A percentile compares a stretch with the other conserved stretches of the same genome.
Conservation (phyloP, 2,888 invertebrate species). For the Dermolepida albohirtum region DNA sequence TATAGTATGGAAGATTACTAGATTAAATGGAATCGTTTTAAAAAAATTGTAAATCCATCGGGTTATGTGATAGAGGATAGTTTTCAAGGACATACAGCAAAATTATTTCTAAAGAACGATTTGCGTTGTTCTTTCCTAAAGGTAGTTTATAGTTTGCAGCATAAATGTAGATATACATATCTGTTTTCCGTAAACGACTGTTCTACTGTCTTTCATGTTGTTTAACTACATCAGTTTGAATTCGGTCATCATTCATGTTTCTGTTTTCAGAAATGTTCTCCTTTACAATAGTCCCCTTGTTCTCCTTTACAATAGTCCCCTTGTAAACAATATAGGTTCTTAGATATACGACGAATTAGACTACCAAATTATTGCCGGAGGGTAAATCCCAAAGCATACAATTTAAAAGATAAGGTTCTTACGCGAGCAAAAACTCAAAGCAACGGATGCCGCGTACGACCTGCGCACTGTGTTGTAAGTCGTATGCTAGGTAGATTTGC, state of each 20-base stretch:
- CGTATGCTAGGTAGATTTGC: no score
- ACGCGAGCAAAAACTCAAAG: slow-evolving; percentile 10
- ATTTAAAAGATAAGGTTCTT: slow-evolving; percentile 20
- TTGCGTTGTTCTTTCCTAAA: neutral
- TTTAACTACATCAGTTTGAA: slow-evolving; percentile 15
- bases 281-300: no score
- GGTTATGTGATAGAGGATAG: no score
- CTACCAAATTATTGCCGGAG: slow-evolving; percentile 54
- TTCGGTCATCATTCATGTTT: slow-evolving; percentile 30
- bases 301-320: slow-evolving; percentile 28
- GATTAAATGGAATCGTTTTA: no score
- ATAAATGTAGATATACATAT: slow-evolving; percentile 44
- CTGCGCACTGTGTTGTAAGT: no score
- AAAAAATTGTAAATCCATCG: no score
- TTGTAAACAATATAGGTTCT: slow-evolving; percentile 53
- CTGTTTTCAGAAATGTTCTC: slow-evolving; percentile 11
- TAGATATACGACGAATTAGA: slow-evolving; percentile 53
- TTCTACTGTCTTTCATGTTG: slow-evolving; percentile 10
- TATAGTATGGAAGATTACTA: no score
- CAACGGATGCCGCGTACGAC: neutral
- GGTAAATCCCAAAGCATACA: slow-evolving; percentile 44
- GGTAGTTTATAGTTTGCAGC: neutral
- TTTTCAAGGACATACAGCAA: no score
- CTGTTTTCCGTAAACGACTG: slow-evolving; percentile 9
- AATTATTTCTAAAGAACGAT: neutral